Evolutionary conservation across 2,797 vertebrate genomes (phyloP).

Genomic region (Oreochromis mossambicus): DNA sequence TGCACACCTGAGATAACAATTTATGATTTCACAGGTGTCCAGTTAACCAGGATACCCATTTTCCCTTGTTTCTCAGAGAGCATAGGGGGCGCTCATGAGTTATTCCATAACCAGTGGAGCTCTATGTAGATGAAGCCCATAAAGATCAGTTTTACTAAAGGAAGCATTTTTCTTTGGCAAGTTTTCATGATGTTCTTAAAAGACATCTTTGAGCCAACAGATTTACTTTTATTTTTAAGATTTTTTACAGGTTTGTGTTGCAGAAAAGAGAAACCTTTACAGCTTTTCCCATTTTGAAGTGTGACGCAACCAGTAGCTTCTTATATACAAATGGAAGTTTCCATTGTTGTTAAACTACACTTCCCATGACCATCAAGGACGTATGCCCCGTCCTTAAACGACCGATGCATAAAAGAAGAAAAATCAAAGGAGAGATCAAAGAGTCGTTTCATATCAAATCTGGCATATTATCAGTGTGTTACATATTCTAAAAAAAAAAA

Average conservation of each 20-base stretch:
- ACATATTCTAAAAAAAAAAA: background rate
- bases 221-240: background rate
- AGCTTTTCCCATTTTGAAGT: background rate
- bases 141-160: fast-evolving
- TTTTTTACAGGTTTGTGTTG: background rate
- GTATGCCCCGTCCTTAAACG: background rate
- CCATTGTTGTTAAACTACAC: background rate
- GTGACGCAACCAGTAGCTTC: fast-evolving
- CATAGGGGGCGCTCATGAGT: background rate
- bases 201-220: background rate
- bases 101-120: background rate
- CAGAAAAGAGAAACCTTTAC: background rate
- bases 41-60: background rate
- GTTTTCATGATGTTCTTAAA: background rate
- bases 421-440: background rate
- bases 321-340: background rate
- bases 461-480: background rate
- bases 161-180: background rate
- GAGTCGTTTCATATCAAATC: background rate
- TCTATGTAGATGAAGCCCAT: background rate
- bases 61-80: fast-evolving
- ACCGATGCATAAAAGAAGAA: fast-evolving
- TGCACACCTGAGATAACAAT: background rate
- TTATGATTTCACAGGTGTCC: background rate
- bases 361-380: background rate